phyloP scores from a whole-genome alignment of 2,113 vertebrate genomes.

The Osmerus eperlanus region DNA sequence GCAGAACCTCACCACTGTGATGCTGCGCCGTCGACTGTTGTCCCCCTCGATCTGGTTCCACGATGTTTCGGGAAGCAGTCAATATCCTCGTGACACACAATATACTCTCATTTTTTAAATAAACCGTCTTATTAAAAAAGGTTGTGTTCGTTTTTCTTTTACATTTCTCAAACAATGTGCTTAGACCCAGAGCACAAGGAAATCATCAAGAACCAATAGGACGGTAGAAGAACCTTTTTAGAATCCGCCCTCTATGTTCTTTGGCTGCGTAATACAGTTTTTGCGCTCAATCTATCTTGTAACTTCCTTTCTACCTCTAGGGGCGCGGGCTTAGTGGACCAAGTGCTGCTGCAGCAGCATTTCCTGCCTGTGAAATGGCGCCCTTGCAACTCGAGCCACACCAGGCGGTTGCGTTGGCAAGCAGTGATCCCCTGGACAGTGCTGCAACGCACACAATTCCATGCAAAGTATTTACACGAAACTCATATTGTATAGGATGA shows the following conservation, averaged over 20 bases:
- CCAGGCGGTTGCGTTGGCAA: no score
- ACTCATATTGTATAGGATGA: no score
- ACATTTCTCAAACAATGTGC: conserved; percentile 62
- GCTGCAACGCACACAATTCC: no score
- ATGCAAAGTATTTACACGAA: no score
- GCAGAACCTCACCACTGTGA: no score
- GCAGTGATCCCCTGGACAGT: no score
- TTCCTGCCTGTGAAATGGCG: background rate
- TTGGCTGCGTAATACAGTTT: conserved; percentile 11
- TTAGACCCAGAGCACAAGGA: conserved; percentile 41
- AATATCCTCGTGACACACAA: no score
- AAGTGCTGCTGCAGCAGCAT: background rate
- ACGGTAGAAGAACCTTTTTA: background rate
- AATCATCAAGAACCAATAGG: conserved; percentile 36
- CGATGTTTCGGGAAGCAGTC: no score
- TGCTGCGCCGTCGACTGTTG: no score
- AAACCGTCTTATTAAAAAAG: no score
- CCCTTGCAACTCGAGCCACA: background rate
- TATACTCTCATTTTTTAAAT: no score
- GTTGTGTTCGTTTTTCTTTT: conserved; percentile 10
- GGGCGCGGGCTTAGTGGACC: background rate
- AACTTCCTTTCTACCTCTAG: background rate
- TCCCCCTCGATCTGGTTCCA: no score
- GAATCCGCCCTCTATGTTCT: conserved; percentile 42
- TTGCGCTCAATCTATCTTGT: conserved; percentile 18